Evolutionary conservation across 2,888 invertebrate genomes (phyloP), one percentile per base, ranked within the genome.

Genomic region (Pseudococcus jackbeardsleyi): DNA sequence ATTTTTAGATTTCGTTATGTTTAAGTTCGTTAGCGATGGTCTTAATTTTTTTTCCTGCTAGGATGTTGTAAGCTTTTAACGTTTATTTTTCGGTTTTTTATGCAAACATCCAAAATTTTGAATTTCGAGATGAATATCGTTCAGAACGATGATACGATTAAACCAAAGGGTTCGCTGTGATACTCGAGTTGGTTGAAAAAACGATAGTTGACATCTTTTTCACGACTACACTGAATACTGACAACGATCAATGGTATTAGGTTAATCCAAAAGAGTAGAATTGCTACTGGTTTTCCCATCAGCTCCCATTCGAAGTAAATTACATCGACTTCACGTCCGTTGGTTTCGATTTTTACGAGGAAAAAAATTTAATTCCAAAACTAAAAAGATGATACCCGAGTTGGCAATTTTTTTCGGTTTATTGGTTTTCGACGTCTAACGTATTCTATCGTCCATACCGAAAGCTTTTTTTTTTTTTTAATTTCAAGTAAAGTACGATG

Each of bases 11-110:
- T 19, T 26, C n/a, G n/a, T 79, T 42, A 26, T 42, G 4, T 42
- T 22, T 79, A 79, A 42, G 79, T 79, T 79, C 7, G 42, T 39
- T 42, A 42, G 79, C 79, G 79, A 79, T 79, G 79, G 79, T 79
- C 79, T 77, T 42, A n/a, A 72, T 72, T 17, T 39, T 42, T 42
- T 79, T 79, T 79, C 79, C 79, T 79, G 79, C 77, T 7, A 33
- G 5, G 17, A 15, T 15, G 1, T 54, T 15, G 1, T 54, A 59
- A 59, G 59, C 59, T 59, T 59, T 19, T 59, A 59, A 59, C 4
- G 6, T 59, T 19, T n/a, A n/a, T 19, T 59, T 59, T 59, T 59
- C n/a, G 19, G 19, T 19, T 9, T 59, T 59, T 7, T 46, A 46
- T 5, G 19, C 59, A 0, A 59, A 19, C 19, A 59, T 59, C 59